phyloP scores from a whole-genome alignment of 2,113 vertebrate species.

The Odontophorus gujanensis region DNA sequence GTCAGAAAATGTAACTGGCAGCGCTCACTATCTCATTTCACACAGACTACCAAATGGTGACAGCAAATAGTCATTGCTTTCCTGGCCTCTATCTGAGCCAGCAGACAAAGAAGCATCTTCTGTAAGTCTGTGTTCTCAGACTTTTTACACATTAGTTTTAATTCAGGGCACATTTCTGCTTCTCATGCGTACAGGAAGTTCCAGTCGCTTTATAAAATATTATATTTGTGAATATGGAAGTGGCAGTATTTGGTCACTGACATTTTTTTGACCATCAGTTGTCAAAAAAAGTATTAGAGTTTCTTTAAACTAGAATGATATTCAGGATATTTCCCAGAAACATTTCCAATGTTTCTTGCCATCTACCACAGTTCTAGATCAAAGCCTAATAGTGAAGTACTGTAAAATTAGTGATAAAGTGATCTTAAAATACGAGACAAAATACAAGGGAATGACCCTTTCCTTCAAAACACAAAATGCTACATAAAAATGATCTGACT shows the following conservation, averaged over 20 bases:
- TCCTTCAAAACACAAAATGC: neutral
- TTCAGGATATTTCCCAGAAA: neutral
- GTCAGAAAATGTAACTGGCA: slow-evolving; percentile 31
- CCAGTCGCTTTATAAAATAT: neutral
- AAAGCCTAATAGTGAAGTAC: neutral
- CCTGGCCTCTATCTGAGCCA: neutral
- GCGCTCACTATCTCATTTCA: neutral
- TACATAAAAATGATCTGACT: neutral
- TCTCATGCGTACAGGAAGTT: neutral
- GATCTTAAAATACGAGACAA: neutral
- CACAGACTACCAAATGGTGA: neutral
- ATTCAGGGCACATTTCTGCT: neutral
- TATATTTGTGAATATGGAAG: neutral
- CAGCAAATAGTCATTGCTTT: slow-evolving; percentile 3
- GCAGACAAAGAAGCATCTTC: neutral
- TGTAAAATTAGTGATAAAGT: neutral
- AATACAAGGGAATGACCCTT: neutral
- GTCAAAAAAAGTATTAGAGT: no score
- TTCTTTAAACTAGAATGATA: neutral
- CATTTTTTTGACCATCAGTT: neutral
- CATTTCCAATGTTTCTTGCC: neutral
- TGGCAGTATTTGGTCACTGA: neutral
- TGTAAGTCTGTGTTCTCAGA: neutral
- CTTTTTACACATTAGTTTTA: neutral
- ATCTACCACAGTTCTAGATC: neutral